A percentile compares a stretch with the other conserved stretches of the same genome.
Evolutionary conservation across 2,113 vertebrate species (phyloP).

Genomic region (Callithrix jacchus): DNA sequence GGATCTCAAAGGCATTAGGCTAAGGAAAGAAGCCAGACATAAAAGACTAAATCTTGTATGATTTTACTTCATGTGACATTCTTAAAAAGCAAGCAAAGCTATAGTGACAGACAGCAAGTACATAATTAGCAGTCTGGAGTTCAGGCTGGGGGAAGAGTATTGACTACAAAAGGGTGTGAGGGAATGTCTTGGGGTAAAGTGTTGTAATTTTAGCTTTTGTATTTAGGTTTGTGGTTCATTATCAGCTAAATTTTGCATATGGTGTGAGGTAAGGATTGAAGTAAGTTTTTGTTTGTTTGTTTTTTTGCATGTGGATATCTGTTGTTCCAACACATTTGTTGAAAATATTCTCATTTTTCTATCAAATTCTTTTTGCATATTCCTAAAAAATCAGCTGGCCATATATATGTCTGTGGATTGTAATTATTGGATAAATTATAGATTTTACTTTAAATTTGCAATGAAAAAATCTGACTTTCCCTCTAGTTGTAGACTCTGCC

Average conservation of each 20-base stretch:
- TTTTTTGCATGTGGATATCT: not conserved
- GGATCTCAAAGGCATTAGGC: not conserved
- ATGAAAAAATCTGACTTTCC: not conserved
- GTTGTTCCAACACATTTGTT: not conserved
- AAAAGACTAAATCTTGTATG: not conserved
- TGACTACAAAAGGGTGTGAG: not conserved
- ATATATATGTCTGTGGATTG: not conserved
- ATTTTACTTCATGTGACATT: not conserved
- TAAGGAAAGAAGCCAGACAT: not conserved
- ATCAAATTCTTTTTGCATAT: not conserved
- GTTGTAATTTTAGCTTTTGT: not conserved
- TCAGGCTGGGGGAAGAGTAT: fast-evolving
- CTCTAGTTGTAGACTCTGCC: not conserved
- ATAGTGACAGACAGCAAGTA: too few relatives aligned
- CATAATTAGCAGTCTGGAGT: not conserved
- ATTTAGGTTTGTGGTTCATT: not conserved
- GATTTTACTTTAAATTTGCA: not conserved
- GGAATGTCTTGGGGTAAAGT: not conserved
- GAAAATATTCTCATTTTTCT: not conserved
- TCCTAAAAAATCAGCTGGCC: not conserved
- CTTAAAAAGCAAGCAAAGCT: not conserved
- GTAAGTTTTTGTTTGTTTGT: fast-evolving
- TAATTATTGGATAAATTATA: not conserved
- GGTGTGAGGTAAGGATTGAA: not conserved
- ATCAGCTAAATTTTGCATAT: not conserved